phyloP scores from a whole-genome alignment of 2,113 vertebrate species.

The Gallinago media region DNA sequence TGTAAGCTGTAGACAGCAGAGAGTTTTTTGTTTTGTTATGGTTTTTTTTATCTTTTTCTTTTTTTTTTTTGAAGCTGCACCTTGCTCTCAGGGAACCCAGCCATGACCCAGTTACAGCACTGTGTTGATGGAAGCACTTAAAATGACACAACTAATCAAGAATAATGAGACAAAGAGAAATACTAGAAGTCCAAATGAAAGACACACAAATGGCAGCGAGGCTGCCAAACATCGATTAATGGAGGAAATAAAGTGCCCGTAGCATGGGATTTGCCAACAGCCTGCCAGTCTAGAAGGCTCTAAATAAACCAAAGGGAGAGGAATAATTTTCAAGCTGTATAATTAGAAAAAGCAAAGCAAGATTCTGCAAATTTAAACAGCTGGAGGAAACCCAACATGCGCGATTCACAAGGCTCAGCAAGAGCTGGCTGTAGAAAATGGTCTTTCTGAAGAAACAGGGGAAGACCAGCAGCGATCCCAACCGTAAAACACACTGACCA shows the following conservation, averaged over 20 bases:
- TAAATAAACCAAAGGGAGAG: not conserved
- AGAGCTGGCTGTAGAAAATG: not conserved
- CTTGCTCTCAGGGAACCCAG: slow-evolving; percentile 30
- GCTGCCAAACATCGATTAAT: not conserved
- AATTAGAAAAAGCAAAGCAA: not conserved
- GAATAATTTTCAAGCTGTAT: not conserved
- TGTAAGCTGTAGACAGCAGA: slow-evolving; percentile 39
- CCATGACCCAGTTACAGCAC: not conserved
- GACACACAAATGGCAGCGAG: not conserved
- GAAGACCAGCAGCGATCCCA: not conserved
- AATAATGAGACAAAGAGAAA: slow-evolving; percentile 2
- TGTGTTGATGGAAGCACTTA: not conserved
- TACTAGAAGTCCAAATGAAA: not conserved
- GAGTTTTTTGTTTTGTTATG: not conserved
- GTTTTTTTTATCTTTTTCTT: not conserved
- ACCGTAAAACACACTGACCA: not conserved
- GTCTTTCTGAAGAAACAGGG: not conserved
- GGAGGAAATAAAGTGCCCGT: not conserved
- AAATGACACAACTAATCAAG: not conserved
- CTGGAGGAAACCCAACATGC: not conserved
- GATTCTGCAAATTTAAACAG: not conserved
- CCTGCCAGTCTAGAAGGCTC: not conserved
- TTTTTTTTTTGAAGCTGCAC: slow-evolving; percentile 32
- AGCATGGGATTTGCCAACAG: not conserved
- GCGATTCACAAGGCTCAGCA: not conserved